Evolutionary conservation across 2,888 invertebrate species (phyloP).

Genomic region (Globia sparganii): DNA sequence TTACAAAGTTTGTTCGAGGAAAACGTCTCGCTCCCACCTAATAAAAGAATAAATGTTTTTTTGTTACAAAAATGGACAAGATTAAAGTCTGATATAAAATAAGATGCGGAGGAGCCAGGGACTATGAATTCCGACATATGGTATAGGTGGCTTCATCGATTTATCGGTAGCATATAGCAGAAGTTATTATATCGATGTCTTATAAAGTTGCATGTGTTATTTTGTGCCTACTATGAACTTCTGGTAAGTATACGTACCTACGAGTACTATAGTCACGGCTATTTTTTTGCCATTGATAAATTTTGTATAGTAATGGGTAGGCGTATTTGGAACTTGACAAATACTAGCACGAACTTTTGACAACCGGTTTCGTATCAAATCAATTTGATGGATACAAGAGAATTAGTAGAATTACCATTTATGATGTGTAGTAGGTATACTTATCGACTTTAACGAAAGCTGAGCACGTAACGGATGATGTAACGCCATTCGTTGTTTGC

Average conservation of each 20-base stretch:
- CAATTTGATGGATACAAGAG: conserved; percentile 15
- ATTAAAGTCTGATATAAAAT: conserved; percentile 53
- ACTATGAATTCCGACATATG: conserved; percentile 38
- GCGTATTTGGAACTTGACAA: conserved; percentile 23
- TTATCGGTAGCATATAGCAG: conserved; percentile 16
- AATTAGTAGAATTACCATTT: not conserved
- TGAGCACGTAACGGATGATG: not conserved
- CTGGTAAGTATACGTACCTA: not conserved
- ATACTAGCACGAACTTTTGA: conserved; percentile 20
- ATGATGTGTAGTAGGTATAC: not conserved
- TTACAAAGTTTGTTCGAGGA: conserved; percentile 58
- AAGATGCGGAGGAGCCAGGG: conserved; percentile 37
- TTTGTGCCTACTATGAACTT: conserved; percentile 4
- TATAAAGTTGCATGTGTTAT: conserved; percentile 4
- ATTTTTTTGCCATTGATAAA: not conserved
- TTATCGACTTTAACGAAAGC: not conserved
- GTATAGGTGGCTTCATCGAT: conserved; percentile 51
- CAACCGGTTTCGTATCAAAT: conserved; percentile 16
- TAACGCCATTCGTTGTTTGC: no score
- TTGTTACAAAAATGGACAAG: conserved; percentile 52
- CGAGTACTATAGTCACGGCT: not conserved
- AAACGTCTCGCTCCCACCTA: conserved; percentile 54
- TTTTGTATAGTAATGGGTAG: conserved; percentile 2
- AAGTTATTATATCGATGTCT: conserved; percentile 10
- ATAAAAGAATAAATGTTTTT: conserved; percentile 56